Conservation (phyloP, 2,113 vertebrate species). For the Hemichromis elongatus region DNA sequence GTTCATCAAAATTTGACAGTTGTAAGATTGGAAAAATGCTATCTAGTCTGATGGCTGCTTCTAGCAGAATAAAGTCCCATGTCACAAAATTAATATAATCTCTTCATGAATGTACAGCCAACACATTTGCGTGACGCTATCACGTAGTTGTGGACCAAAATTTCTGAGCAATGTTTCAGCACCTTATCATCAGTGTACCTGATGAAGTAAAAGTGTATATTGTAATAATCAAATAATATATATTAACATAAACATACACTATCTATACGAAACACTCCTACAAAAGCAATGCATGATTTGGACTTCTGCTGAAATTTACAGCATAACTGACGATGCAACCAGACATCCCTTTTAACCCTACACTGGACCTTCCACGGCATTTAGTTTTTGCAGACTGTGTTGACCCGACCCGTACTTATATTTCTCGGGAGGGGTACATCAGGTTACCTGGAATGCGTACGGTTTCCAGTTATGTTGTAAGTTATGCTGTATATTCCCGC, state of each 20-base stretch:
- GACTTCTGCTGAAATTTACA: not conserved
- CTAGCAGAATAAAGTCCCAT: not conserved
- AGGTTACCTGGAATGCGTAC: not conserved
- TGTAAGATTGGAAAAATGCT: not conserved
- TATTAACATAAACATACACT: not conserved
- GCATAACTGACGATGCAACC: not conserved
- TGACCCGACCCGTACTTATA: not conserved
- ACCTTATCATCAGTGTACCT: not conserved
- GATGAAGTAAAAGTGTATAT: not conserved
- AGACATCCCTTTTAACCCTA: accelerated
- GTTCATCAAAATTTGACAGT: not conserved
- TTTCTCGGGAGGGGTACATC: not conserved
- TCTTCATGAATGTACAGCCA: not conserved
- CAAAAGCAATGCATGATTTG: not conserved
- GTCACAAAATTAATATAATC: not conserved
- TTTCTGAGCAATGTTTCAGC: not conserved
- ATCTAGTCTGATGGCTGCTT: not conserved
- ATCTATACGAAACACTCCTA: not conserved
- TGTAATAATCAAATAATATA: not conserved
- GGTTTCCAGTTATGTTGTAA: not conserved
- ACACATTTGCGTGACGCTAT: not conserved
- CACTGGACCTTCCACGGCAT: not conserved
- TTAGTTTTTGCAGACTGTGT: accelerated
- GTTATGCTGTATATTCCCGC: not conserved
- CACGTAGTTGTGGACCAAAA: not conserved